Conservation (phyloP, 1,140 invertebrate species). For the Delia radicum region DNA sequence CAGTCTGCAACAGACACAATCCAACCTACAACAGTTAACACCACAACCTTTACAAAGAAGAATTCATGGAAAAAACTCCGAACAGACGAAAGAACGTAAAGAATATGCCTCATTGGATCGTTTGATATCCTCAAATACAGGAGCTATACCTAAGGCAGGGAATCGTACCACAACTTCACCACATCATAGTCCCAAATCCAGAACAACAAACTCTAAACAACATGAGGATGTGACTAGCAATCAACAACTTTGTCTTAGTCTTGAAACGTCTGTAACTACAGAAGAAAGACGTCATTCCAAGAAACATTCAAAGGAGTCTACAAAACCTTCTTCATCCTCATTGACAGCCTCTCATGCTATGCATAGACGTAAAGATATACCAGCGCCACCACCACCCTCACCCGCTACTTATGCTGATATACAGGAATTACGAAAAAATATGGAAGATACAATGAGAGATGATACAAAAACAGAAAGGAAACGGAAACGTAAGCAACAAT, state of each 20-base stretch:
- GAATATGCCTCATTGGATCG: constrained; percentile 49
- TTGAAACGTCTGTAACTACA: background rate
- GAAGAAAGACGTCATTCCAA: constrained; percentile 31
- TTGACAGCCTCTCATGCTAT: background rate
- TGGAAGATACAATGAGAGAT: constrained; percentile 41
- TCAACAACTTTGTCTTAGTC: too few relatives aligned
- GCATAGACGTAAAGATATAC: constrained; percentile 41
- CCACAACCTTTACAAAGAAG: constrained; percentile 27
- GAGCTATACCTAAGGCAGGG: constrained; percentile 42
- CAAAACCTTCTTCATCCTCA: constrained; percentile 19
- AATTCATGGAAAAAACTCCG: background rate
- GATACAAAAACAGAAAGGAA: constrained; percentile 39
- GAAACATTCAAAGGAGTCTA: background rate
- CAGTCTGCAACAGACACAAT: constrained; percentile 30
- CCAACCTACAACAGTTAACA: constrained; percentile 19
- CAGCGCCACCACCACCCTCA: constrained; percentile 48
- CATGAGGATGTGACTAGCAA: too few relatives aligned
- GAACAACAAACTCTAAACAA: background rate
- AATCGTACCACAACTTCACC: background rate
- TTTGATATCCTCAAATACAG: constrained; percentile 43
- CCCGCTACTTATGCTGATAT: constrained; percentile 50
- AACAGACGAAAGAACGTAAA: constrained; percentile 24
- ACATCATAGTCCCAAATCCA: constrained; percentile 21
- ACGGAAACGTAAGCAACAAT: background rate
- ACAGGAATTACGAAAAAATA: constrained; percentile 47